A percentile compares a stretch with the other conserved stretches of the same genome.
Conservation (phyloP, 2,888 invertebrate species). For the Harpalus rubripes region DNA sequence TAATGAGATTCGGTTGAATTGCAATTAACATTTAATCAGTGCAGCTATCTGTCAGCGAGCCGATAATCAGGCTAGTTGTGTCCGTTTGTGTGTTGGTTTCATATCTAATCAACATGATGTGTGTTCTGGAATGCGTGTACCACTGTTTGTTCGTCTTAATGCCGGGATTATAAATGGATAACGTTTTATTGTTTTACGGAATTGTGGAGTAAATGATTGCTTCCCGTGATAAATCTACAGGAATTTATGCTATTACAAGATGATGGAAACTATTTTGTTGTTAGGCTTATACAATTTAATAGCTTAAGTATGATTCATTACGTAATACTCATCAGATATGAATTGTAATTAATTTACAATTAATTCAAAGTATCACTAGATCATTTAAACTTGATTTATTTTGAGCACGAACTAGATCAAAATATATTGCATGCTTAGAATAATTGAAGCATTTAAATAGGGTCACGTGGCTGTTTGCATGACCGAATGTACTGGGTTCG, state of each 20-base stretch:
- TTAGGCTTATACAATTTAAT: not conserved
- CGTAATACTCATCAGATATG: not conserved
- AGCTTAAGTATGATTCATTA: conserved; percentile 2
- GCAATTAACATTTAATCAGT: conserved; percentile 64
- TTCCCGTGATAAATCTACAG: not conserved
- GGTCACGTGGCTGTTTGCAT: too few species aligned
- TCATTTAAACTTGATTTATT: not conserved
- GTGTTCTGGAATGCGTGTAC: conserved; percentile 29
- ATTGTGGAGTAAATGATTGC: conserved; percentile 4
- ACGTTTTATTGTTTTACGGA: conserved; percentile 29
- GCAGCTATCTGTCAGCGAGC: conserved; percentile 51
- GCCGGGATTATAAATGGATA: conserved; percentile 32
- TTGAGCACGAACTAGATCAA: not conserved
- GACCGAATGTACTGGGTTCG: too few species aligned
- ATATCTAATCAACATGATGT: conserved; percentile 42
- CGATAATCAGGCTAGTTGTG: conserved; percentile 55
- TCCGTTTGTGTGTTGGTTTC: not conserved
- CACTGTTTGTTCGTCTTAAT: conserved; percentile 32
- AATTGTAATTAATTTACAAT: not conserved
- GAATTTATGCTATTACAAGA: conserved; percentile 10
- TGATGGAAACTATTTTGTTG: conserved; percentile 1
- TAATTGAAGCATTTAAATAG: too few species aligned
- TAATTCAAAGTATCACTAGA: not conserved
- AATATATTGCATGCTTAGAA: too few species aligned
- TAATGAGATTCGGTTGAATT: conserved; percentile 55